Conservation (phyloP, 2,113 vertebrate genomes). For the Gobius niger region DNA sequence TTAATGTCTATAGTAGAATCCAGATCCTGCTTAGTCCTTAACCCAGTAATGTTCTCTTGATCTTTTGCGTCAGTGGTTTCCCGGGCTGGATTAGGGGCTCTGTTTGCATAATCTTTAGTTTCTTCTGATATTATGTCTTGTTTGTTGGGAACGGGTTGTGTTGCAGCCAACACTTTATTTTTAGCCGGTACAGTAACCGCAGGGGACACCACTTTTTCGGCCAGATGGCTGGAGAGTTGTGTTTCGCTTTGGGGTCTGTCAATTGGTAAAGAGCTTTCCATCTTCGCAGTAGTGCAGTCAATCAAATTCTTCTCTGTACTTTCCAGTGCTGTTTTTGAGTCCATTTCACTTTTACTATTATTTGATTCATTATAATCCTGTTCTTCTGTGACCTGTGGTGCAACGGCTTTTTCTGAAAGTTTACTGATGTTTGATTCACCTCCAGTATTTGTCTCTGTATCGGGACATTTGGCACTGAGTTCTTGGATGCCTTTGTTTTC, state of each 20-base stretch:
- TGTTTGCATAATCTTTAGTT: slow-evolving; percentile 23
- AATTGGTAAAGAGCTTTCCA: slow-evolving; percentile 15
- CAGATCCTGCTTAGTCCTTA: slow-evolving; percentile 1
- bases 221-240: slow-evolving; percentile 23
- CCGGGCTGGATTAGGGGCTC: slow-evolving; percentile 19
- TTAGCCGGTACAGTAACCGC: slow-evolving; percentile 33
- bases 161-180: slow-evolving; percentile 57
- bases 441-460: slow-evolving; percentile 7
- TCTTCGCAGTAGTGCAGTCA: slow-evolving; percentile 22
- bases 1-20: slow-evolving; percentile 20
- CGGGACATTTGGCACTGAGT: slow-evolving; percentile 8
- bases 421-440: slow-evolving; percentile 17
- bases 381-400: not conserved
- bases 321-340: slow-evolving; percentile 16
- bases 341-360: slow-evolving; percentile 10
- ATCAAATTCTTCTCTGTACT: slow-evolving; percentile 13
- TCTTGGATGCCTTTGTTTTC: slow-evolving; percentile 17
- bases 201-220: slow-evolving; percentile 29
- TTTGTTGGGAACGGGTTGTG: slow-evolving; percentile 38
- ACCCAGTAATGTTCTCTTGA: slow-evolving; percentile 8
- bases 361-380: slow-evolving; percentile 25
- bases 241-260: slow-evolving; percentile 27
- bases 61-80: slow-evolving; percentile 14
- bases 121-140: slow-evolving; percentile 26
- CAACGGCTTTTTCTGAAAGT: slow-evolving; percentile 13